Percentiles rank a stretch among this genome's conserved stretches.
Conservation (phyloP, 2,888 invertebrate species). For the Lasioglossum zephyrum region DNA sequence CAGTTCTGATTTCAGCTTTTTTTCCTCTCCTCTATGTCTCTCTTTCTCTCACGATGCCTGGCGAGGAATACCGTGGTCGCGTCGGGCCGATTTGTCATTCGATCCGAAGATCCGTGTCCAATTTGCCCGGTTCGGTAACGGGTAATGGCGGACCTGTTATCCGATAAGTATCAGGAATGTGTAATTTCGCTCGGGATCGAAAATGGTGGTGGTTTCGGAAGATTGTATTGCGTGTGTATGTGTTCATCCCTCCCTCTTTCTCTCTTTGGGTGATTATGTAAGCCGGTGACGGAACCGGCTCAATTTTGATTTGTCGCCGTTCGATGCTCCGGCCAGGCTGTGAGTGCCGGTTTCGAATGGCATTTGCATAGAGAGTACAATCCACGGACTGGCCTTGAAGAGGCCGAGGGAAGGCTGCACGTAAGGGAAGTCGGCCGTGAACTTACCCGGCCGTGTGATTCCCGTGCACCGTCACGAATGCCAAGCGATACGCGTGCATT, state of each 20-base stretch:
- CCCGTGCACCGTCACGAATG: constrained; percentile 51
- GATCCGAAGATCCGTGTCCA: constrained; percentile 18
- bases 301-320: constrained; percentile 51
- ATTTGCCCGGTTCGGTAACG: constrained; percentile 43
- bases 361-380: constrained; percentile 72
- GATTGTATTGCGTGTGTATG: neutral
- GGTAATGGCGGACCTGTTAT: constrained; percentile 19
- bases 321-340: constrained; percentile 26
- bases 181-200: constrained; percentile 25
- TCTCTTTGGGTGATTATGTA: constrained; percentile 55
- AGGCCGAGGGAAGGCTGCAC: constrained; percentile 65
- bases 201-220: neutral
- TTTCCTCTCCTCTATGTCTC: neutral
- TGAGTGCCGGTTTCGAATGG: constrained; percentile 34
- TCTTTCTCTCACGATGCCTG: neutral
- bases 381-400: constrained; percentile 69
- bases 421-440: constrained; percentile 78
- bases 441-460: constrained; percentile 74
- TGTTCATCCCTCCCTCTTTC: too few species aligned
- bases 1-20: neutral
- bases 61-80: neutral
- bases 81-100: constrained; percentile 1
- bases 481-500: constrained; percentile 56
- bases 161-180: constrained; percentile 52
- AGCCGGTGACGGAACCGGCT: constrained; percentile 63